These are phyloP conservation scores for Heliconius charithonia DNA, from an alignment of 2,888 invertebrate genomes.

Conservation along the genomic window DNA sequence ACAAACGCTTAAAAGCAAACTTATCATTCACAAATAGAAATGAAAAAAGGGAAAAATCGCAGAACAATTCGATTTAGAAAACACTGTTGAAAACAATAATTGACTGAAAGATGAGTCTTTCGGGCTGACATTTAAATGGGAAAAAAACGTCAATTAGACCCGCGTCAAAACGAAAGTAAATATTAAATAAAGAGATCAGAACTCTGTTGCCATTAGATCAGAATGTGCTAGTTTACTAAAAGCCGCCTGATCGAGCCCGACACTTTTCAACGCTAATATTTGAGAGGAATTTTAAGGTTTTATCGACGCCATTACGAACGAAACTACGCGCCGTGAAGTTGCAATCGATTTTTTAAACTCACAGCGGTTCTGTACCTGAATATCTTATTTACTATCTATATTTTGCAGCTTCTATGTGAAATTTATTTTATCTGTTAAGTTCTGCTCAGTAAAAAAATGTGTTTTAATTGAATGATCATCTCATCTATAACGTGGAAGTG, in stretches of 20 bases:
- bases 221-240: constrained; percentile 46
- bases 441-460: no score
- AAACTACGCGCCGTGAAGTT: constrained; percentile 27
- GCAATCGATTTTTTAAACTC: constrained; percentile 25
- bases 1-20: neutral
- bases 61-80: constrained; percentile 34
- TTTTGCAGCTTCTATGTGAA: neutral
- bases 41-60: constrained; percentile 6
- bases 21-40: neutral
- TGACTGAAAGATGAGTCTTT: constrained; percentile 40
- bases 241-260: constrained; percentile 57
- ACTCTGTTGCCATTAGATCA: constrained; percentile 36
- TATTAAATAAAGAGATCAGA: constrained; percentile 41
- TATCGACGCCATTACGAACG: constrained; percentile 50
- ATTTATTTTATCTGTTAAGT: neutral
- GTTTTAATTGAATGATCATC: no score
- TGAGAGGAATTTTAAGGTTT: constrained; percentile 55
- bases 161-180: constrained; percentile 43
- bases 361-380: constrained; percentile 11
- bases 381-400: constrained; percentile 18
- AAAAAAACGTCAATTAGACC: constrained; percentile 45
- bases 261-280: constrained; percentile 59
- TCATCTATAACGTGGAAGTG: no score
- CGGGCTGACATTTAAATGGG: constrained; percentile 44
- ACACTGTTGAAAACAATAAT: constrained; percentile 39